These are phyloP conservation scores for Aphaenogaster ashmeadi DNA, from an alignment of 1,140 invertebrate species.

Conservation along the genomic window DNA sequence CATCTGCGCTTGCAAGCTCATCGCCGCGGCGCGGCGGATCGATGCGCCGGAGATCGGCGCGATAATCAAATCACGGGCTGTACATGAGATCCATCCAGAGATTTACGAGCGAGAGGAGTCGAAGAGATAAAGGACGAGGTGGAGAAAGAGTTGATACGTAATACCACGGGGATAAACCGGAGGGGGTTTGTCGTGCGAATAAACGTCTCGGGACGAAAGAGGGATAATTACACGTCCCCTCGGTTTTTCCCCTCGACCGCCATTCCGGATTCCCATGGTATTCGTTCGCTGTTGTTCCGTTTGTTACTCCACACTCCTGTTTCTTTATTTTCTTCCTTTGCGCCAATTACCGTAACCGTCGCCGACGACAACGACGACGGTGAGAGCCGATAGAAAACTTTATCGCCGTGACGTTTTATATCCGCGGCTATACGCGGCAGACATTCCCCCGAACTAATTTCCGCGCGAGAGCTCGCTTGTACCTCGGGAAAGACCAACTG, in stretches of 20 bases:
- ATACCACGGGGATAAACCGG: background rate
- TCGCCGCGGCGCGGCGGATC: slow-evolving; percentile 38
- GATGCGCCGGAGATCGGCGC: slow-evolving; percentile 62
- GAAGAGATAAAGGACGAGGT: background rate
- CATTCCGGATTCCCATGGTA: background rate
- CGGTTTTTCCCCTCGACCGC: background rate
- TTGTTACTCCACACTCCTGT: background rate
- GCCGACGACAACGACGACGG: too few species aligned
- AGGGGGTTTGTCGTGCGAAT: background rate
- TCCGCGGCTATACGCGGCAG: background rate
- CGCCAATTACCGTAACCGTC: background rate
- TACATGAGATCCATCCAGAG: slow-evolving; percentile 64
- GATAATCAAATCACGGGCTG: slow-evolving; percentile 30
- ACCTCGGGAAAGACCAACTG: slow-evolving; percentile 7
- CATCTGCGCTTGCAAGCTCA: slow-evolving; percentile 58
- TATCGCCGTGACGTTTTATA: background rate
- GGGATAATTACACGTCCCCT: background rate
- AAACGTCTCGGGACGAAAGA: background rate
- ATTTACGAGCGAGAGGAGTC: background rate
- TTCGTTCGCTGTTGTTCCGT: background rate
- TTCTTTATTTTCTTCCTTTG: background rate
- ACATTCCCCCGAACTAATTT: slow-evolving; percentile 38
- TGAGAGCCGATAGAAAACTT: slow-evolving; percentile 3
- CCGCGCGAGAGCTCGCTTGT: slow-evolving; percentile 26
- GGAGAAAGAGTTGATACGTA: background rate